Evolutionary conservation across 1,140 invertebrate genomes (phyloP).

Genomic region (Spodoptera frugiperda): DNA sequence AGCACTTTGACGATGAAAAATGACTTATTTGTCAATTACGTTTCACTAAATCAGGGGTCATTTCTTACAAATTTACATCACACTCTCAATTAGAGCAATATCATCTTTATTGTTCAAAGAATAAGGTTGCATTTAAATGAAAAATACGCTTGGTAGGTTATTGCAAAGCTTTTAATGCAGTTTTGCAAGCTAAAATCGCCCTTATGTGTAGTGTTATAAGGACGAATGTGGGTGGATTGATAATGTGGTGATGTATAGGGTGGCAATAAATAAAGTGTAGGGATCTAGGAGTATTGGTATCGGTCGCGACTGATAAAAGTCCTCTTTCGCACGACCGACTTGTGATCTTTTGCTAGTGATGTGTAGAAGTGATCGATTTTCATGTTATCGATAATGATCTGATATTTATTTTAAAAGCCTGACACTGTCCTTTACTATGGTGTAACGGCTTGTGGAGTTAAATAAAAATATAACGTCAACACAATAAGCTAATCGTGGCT

Average conservation of each 20-base stretch:
- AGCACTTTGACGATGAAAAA: slow-evolving; percentile 43
- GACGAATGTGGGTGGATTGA: neutral
- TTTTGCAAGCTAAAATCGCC: slow-evolving; percentile 32
- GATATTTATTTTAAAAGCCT: too few relatives aligned
- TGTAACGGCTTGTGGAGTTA: too few relatives aligned
- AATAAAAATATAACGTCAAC: too few relatives aligned
- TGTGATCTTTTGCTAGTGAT: slow-evolving; percentile 67
- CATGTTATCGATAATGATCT: neutral
- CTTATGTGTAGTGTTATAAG: slow-evolving; percentile 45
- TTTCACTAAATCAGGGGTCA: slow-evolving; percentile 38
- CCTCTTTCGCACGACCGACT: slow-evolving; percentile 72
- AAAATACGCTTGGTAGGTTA: slow-evolving; percentile 4
- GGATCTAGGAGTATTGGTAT: slow-evolving; percentile 78
- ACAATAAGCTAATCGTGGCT: too few relatives aligned
- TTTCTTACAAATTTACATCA: neutral
- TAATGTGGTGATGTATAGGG: slow-evolving; percentile 53
- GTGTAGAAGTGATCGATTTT: neutral
- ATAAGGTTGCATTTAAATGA: slow-evolving; percentile 10
- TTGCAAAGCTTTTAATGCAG: neutral
- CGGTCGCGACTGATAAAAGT: slow-evolving; percentile 81
- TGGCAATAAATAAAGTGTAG: slow-evolving; percentile 78
- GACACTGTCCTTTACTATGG: too few relatives aligned
- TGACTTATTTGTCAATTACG: slow-evolving; percentile 48
- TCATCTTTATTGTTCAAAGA: neutral
- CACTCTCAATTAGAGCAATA: neutral